Conservation (phyloP, 2,888 invertebrate species). For the Achlya flavicornis region DNA sequence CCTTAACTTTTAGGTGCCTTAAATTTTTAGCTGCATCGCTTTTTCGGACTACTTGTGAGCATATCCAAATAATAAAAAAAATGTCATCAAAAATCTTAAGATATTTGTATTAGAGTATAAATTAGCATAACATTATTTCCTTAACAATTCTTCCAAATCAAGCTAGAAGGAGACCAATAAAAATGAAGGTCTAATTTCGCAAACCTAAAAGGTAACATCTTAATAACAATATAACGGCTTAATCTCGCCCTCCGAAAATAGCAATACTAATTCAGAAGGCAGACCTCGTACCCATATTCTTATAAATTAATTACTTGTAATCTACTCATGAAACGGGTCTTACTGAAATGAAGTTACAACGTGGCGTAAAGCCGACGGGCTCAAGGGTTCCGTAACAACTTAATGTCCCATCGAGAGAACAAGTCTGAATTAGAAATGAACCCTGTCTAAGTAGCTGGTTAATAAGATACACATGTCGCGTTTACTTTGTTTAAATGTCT, state of each 20-base stretch:
- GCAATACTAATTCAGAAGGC: conserved; percentile 66
- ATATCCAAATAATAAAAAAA: no score
- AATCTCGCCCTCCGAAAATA: conserved; percentile 60
- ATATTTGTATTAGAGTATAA: no score
- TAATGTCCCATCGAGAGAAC: conserved; percentile 70
- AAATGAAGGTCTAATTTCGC: conserved; percentile 25
- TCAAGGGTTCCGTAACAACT: conserved; percentile 74
- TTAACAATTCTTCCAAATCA: no score
- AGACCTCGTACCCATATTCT: conserved; percentile 77
- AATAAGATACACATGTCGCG: conserved; percentile 74
- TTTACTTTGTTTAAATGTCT: conserved; percentile 51
- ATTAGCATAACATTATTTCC: no score
- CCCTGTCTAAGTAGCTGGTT: conserved; percentile 64
- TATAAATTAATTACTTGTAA: conserved; percentile 85
- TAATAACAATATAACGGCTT: conserved; percentile 37
- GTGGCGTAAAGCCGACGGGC: conserved; percentile 52
- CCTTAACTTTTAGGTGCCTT: no score
- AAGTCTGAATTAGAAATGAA: conserved; percentile 81
- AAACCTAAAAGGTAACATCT: conserved; percentile 31
- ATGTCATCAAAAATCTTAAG: no score
- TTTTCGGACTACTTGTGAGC: no score
- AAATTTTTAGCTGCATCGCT: no score
- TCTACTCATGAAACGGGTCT: conserved; percentile 82
- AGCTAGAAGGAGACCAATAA: not conserved
- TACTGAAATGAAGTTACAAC: conserved; percentile 81